These are phyloP conservation scores for Eptesicus fuscus DNA, from an alignment of 2,113 vertebrate genomes.

Conservation along the genomic window DNA sequence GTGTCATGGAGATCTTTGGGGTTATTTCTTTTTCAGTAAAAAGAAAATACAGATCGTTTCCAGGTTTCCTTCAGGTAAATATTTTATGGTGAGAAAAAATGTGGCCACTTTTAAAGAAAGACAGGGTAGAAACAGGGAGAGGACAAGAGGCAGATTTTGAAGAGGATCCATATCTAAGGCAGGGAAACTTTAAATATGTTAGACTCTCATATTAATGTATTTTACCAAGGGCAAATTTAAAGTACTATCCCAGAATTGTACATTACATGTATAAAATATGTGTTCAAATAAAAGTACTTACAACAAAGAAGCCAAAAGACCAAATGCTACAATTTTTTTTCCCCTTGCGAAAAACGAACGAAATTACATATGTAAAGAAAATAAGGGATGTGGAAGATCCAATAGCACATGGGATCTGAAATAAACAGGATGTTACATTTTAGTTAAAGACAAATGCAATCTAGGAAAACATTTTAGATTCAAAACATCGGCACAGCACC, in stretches of 20 bases:
- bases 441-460: background rate
- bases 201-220: background rate
- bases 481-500: background rate
- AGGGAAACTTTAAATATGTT: background rate
- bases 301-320: slow-evolving; percentile 70
- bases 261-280: background rate
- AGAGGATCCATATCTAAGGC: background rate
- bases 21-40: background rate
- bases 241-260: background rate
- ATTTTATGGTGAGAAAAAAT: background rate
- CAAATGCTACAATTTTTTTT: slow-evolving; percentile 68
- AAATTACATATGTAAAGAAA: slow-evolving; percentile 73
- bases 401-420: background rate
- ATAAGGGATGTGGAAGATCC: slow-evolving; percentile 77
- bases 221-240: background rate
- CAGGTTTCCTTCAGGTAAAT: background rate
- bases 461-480: background rate
- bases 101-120: background rate
- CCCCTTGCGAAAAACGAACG: slow-evolving; percentile 68
- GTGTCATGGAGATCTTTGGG: background rate
- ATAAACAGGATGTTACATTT: background rate
- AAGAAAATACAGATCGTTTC: background rate
- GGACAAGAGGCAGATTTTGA: background rate
- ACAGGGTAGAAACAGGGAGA: background rate
- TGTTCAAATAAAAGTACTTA: slow-evolving; percentile 54